Percentiles rank a stretch among this genome's conserved stretches.
These are phyloP conservation scores for Trachymyrmex cornetzi DNA, from an alignment of 1,140 invertebrate species.

Conservation along the genomic window DNA sequence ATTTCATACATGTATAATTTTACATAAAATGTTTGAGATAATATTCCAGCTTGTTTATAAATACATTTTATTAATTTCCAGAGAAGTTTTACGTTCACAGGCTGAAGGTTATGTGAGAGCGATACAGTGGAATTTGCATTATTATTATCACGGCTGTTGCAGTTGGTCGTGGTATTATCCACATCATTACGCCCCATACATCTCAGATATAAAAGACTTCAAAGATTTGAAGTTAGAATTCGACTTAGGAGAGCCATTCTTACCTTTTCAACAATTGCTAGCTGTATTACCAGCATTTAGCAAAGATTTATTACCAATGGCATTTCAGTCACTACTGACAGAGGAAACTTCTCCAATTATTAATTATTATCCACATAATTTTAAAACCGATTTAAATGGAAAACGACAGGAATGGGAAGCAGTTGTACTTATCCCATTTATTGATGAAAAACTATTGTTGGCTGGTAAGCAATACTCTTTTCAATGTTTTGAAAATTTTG, in stretches of 20 bases:
- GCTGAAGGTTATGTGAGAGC: constrained; percentile 96
- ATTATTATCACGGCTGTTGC: constrained; percentile 98
- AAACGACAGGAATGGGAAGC: constrained; percentile 99
- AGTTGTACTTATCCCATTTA: constrained; percentile 98
- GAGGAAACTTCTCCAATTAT: constrained; percentile 94
- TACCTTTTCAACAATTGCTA: constrained; percentile 97
- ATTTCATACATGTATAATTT: constrained; percentile 11
- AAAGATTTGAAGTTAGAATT: constrained; percentile 91
- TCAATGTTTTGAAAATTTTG: constrained; percentile 15
- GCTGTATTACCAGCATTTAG: constrained; percentile 96
- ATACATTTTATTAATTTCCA: constrained; percentile 81
- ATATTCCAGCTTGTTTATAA: neutral
- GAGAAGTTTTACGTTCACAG: constrained; percentile 93
- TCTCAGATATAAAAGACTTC: constrained; percentile 96
- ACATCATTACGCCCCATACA: constrained; percentile 98
- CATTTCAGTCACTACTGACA: constrained; percentile 95
- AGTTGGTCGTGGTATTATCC: constrained; percentile 99
- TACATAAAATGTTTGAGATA: neutral
- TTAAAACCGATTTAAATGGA: constrained; percentile 96
- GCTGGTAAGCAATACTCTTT: constrained; percentile 85
- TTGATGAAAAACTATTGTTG: constrained; percentile 90
- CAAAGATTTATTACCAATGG: constrained; percentile 92
- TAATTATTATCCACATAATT: constrained; percentile 96
- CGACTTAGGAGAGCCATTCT: constrained; percentile 95
- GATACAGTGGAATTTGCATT: constrained; percentile 98